Base-by-base conservation (phyloP, 2,888 invertebrate genomes). In the Drosophila aldrichi region DNA sequence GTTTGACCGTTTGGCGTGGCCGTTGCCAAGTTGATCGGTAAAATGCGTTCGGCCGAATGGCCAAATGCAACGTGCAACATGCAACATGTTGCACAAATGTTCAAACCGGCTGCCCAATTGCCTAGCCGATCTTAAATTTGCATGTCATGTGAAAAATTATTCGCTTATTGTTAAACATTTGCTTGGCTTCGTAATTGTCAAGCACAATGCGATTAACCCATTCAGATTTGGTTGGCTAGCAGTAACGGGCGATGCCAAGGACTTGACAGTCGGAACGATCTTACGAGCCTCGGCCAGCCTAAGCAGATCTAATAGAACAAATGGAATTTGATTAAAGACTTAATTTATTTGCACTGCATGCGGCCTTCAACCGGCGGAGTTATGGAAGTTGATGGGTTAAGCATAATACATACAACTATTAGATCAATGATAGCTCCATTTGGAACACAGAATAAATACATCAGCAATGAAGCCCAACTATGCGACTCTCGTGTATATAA, bases 91-190 rank as follows among this genome's bases (percentile, higher is more conserved):
- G 77, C 76, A 77, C 69, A 69, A 62, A 43, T 62, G 58, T 5
- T 44, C 40, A 51, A 65, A 49, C 73, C 77, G 60, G 69, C 69
- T 69, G 59, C 49, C 75, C 49, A 59, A 75, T 46, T 55, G 55
- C 7, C 34, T 9, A 8, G 32, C 38, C 46, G 38, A 12, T 29
- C 64, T 66, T 72, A 60, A 71, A 70, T 79, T 77, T 83, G 74
- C 79, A 70, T 83, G 87, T 79, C 87, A 83, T 86, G 87, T 81
- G 83, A 52, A 81, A 68, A 80, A 77, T 77, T 77, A 86, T 86
- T 77, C 72, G 77, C 74, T 70, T 83, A 81, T 81, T 77, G 77
- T 80, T 79, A 29, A 72, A 60, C 66, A 77, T 77, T 69, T 48
- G 62, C 70, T 72, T 75, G 69, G 56, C 69, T 71, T 69, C 70